Evolutionary conservation across 2,888 invertebrate species (phyloP).

Genomic region (Drosophila prolongata): DNA sequence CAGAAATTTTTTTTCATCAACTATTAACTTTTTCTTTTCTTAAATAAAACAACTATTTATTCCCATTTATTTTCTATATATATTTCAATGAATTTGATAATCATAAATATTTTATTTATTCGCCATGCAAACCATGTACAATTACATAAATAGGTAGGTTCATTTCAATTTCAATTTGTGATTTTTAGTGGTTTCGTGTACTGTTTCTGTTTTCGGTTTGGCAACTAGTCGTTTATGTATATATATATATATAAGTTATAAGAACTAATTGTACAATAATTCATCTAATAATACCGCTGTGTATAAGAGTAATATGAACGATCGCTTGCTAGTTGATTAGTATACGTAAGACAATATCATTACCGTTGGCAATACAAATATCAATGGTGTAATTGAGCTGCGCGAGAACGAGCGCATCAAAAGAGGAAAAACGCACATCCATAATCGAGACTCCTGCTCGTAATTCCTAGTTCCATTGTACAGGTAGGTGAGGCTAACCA

Average conservation of each 20-base stretch:
- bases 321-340: conserved; percentile 46
- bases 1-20: too few relatives aligned
- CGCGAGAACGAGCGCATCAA: conserved; percentile 49
- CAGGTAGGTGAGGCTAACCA: conserved; percentile 56
- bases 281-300: conserved; percentile 74
- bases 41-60: neutral
- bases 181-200: conserved; percentile 46
- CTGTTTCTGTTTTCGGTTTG: conserved; percentile 23
- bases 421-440: conserved; percentile 59
- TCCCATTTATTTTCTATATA: conserved; percentile 17
- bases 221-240: conserved; percentile 45
- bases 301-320: conserved; percentile 52
- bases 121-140: conserved; percentile 75
- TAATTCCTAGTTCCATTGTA: conserved; percentile 58
- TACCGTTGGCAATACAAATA: conserved; percentile 36
- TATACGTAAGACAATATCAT: conserved; percentile 46
- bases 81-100: conserved; percentile 56
- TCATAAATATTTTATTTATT: conserved; percentile 70
- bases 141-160: conserved; percentile 75
- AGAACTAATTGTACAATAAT: conserved; percentile 75
- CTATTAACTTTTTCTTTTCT: too few relatives aligned
- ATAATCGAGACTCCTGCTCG: conserved; percentile 34
- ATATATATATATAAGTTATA: conserved; percentile 41
- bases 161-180: conserved; percentile 66
- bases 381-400: conserved; percentile 57